These are phyloP conservation scores for Peromyscus leucopus DNA, from an alignment of 2,113 vertebrate species.

Conservation along the genomic window DNA sequence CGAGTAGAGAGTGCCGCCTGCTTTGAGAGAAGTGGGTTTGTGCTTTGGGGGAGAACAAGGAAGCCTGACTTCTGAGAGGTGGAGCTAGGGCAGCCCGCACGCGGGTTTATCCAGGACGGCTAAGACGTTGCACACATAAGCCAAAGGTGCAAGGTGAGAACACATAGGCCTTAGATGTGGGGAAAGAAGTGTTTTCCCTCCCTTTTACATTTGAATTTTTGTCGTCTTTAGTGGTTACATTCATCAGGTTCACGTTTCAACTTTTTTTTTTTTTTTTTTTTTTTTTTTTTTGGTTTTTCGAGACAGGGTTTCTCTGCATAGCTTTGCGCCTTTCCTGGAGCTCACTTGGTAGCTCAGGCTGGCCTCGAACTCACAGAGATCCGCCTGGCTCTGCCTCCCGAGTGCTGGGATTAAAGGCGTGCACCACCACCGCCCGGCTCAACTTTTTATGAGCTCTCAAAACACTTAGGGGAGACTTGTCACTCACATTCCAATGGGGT, in stretches of 20 bases:
- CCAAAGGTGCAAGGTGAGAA: background rate
- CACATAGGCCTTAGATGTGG: too few relatives aligned
- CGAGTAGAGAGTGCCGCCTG: background rate
- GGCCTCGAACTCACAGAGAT: too few relatives aligned
- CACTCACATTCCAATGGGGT: background rate
- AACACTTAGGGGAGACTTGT: background rate
- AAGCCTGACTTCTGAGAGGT: background rate
- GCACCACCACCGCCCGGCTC: too few relatives aligned
- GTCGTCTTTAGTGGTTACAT: background rate
- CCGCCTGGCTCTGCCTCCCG: too few relatives aligned
- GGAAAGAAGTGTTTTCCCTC: background rate
- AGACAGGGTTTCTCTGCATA: too few relatives aligned
- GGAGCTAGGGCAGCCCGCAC: background rate
- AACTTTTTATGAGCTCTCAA: background rate
- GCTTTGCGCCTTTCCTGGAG: too few relatives aligned
- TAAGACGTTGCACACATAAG: background rate
- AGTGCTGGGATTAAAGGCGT: too few relatives aligned
- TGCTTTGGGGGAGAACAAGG: background rate
- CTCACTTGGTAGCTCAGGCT: too few relatives aligned
- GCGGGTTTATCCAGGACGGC: background rate
- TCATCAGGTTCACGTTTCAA: background rate
- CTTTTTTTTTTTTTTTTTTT: constrained; percentile 21
- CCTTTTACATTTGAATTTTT: background rate
- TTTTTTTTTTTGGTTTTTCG: constrained; percentile 8
- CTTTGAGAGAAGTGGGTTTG: background rate